Percentiles rank a stretch among this genome's conserved stretches.
These are phyloP conservation scores for Lanistes nyassanus DNA, from an alignment of 1,140 invertebrate species.

Conservation along the genomic window DNA sequence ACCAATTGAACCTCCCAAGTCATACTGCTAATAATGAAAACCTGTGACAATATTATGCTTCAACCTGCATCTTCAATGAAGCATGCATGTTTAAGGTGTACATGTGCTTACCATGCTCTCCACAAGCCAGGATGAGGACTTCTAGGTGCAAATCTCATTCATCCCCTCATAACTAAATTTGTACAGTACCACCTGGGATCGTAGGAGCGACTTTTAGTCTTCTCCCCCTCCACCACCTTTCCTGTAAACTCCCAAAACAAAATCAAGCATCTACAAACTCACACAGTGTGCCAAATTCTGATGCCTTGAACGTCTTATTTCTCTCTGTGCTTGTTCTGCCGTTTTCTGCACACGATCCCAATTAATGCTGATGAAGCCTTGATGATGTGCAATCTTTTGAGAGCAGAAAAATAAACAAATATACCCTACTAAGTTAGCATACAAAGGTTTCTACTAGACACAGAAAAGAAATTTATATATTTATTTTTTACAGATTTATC, in stretches of 20 bases:
- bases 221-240: background rate
- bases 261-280: constrained; percentile 4
- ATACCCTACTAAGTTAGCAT: no score
- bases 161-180: background rate
- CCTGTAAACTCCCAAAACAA: background rate
- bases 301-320: constrained; percentile 37
- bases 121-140: no score
- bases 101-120: no score
- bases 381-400: constrained; percentile 77
- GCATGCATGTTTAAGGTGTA: no score
- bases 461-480: background rate
- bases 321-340: constrained; percentile 29
- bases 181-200: background rate
- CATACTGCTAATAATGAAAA: no score
- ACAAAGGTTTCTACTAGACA: background rate
- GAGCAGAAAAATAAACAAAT: constrained; percentile 28
- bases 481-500: no score
- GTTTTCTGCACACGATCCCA: constrained; percentile 82
- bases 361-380: constrained; percentile 88
- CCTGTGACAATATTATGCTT: no score
- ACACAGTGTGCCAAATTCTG: constrained; percentile 40
- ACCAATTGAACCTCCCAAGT: no score
- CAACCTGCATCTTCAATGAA: no score
- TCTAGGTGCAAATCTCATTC: background rate
- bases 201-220: background rate